Evolutionary conservation across 2,797 vertebrate species (phyloP).

Genomic region (Anolis apletophallus): DNA sequence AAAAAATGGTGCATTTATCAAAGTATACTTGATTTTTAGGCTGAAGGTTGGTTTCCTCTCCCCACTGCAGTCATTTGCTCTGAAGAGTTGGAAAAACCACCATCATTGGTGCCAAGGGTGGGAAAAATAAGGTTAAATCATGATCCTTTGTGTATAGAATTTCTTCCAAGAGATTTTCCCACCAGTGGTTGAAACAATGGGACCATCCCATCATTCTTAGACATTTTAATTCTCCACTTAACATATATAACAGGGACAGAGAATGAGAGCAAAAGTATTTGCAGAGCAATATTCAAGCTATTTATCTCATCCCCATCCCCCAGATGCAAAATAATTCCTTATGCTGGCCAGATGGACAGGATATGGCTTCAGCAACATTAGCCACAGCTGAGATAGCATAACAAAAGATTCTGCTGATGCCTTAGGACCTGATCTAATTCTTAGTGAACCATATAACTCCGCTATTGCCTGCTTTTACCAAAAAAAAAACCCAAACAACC

Average conservation of each 20-base stretch:
- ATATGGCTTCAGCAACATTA: background rate
- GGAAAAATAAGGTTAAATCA: too few relatives aligned
- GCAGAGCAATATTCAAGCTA: background rate
- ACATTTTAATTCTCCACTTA: background rate
- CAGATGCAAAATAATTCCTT: background rate
- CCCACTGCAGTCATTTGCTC: background rate
- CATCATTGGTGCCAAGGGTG: too few relatives aligned
- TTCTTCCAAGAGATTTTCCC: background rate
- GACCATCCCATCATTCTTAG: background rate
- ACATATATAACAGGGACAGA: background rate
- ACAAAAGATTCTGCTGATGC: background rate
- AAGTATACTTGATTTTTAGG: too few relatives aligned
- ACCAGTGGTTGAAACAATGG: background rate
- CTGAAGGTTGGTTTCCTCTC: background rate
- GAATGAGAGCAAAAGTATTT: background rate
- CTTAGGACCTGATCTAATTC: background rate
- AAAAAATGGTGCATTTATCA: too few relatives aligned
- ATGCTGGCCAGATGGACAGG: background rate
- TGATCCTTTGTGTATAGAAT: too few relatives aligned
- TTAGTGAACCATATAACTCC: slow-evolving; percentile 15
- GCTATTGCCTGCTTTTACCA: background rate
- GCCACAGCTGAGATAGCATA: background rate
- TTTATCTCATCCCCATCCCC: too few relatives aligned
- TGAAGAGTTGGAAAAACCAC: background rate
- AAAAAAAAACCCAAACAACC: background rate